Evolutionary conservation across 2,797 vertebrate species (phyloP), one percentile per base, ranked within the genome.

Genomic region (Nyctibius grandis): DNA sequence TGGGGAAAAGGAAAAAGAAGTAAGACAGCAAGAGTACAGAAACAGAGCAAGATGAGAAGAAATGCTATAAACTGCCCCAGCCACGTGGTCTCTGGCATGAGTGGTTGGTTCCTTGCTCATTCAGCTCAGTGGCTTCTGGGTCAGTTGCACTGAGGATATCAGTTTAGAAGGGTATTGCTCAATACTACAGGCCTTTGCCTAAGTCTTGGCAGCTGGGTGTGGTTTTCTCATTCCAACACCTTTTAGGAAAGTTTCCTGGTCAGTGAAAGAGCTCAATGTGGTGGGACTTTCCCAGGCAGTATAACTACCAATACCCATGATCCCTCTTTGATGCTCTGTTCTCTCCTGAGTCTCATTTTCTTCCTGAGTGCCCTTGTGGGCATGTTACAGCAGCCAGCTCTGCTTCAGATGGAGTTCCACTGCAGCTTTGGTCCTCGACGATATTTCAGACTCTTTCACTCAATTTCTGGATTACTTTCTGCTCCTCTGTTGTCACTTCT

Each of bases 1-100:
- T 11, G 15, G 48, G 12, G 6, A 60, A 77, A 88, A 34, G 10
- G 20, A 50, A 70, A 80, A 89, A 83, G 25, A 83, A 89, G 17
- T 33, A 60, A 65, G 16, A 51, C 7, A 68, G 33, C 15, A 44
- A n/a, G 38, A 34, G 8, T 33, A 53, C 15, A 23, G 28, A 11
- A 69, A 63, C 9, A 72, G 16, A 85, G 5, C 4, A 33, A 50
- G 44, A 53, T 14, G 8, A 45, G 18, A 77, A 51, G 23, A 78
- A 59, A 64, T 47, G 12, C 7, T 61, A 28, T n/a, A 28, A 79
- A 42, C 9, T 73, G 31, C 9, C 14, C 15, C 12, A 33, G 21
- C 29, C 4, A 2, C 8, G 6, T 12, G 34, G 44, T 64, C 36
- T n/a, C 4, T 3, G 28, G 15, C 5, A 0, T 0, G 3, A 68